Conservation (phyloP, 2,797 vertebrate genomes). For the Vultur gryphus region DNA sequence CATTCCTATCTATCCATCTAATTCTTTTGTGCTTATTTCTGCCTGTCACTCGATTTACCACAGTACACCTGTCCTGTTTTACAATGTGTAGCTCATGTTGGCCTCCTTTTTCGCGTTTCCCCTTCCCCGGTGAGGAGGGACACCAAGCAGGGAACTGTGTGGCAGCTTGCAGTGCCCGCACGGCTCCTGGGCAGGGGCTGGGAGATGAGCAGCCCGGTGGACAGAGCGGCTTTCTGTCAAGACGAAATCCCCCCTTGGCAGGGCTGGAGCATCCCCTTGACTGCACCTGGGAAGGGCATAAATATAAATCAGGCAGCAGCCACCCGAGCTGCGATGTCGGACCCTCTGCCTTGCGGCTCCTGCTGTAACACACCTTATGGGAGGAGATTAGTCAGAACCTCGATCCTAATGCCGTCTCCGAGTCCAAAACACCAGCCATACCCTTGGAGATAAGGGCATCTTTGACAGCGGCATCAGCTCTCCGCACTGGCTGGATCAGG, state of each 20-base stretch:
- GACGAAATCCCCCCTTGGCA: not conserved
- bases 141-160: not conserved
- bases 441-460: not conserved
- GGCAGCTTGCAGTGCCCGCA: not conserved
- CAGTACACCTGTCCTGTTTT: slow-evolving; percentile 10
- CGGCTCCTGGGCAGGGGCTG: not conserved
- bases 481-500: accelerated
- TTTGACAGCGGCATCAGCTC: not conserved
- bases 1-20: slow-evolving; percentile 41
- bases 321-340: not conserved
- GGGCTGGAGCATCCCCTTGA: not conserved
- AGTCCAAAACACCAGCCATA: not conserved
- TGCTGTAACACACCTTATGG: not conserved
- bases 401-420: not conserved
- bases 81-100: not conserved
- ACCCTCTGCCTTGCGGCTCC: not conserved
- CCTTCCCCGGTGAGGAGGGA: not conserved
- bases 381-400: not conserved
- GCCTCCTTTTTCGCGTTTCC: not conserved
- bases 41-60: not conserved
- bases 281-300: not conserved
- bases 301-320: not conserved
- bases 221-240: not conserved
- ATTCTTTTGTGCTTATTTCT: slow-evolving; percentile 20
- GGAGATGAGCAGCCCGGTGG: not conserved